phyloP scores from a whole-genome alignment of 2,797 vertebrate genomes.

The Pseudopleuronectes americanus region DNA sequence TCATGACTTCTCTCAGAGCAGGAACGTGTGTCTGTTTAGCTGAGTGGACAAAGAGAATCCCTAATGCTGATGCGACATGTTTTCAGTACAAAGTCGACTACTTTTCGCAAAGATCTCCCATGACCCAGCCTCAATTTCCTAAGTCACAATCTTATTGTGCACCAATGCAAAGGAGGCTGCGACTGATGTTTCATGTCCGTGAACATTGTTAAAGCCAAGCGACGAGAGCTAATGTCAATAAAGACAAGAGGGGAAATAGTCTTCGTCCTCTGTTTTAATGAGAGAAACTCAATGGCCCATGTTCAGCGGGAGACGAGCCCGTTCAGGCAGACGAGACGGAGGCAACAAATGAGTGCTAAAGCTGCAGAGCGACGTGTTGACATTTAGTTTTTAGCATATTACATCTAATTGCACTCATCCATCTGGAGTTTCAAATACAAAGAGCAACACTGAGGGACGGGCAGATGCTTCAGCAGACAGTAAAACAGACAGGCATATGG shows the following conservation, averaged over 20 bases:
- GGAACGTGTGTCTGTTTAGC: conserved; percentile 25
- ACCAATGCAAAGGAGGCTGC: conserved; percentile 13
- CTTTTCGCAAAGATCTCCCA: background rate
- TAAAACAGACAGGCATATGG: conserved; percentile 45
- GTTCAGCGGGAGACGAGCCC: conserved; percentile 52
- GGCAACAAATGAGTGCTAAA: conserved; percentile 57
- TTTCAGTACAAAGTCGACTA: background rate
- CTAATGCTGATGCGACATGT: conserved; percentile 19
- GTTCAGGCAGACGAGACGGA: conserved; percentile 59
- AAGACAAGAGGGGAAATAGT: conserved; percentile 37
- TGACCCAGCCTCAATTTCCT: conserved; percentile 10
- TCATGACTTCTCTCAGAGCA: conserved; percentile 38
- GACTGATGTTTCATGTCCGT: background rate
- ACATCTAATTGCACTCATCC: conserved; percentile 71
- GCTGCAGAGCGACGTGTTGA: conserved; percentile 58
- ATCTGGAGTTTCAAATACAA: conserved; percentile 67
- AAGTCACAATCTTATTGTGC: conserved; percentile 20
- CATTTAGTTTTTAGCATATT: conserved; percentile 66
- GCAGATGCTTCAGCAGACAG: conserved; percentile 54
- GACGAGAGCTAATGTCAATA: conserved; percentile 28
- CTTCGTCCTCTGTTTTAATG: conserved; percentile 58
- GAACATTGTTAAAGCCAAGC: conserved; percentile 45
- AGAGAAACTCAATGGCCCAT: conserved; percentile 69
- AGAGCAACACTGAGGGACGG: conserved; percentile 38
- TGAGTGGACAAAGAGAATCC: conserved; percentile 40